phyloP scores from a whole-genome alignment of 2,888 invertebrate genomes.

The Trachelus tabidus region DNA sequence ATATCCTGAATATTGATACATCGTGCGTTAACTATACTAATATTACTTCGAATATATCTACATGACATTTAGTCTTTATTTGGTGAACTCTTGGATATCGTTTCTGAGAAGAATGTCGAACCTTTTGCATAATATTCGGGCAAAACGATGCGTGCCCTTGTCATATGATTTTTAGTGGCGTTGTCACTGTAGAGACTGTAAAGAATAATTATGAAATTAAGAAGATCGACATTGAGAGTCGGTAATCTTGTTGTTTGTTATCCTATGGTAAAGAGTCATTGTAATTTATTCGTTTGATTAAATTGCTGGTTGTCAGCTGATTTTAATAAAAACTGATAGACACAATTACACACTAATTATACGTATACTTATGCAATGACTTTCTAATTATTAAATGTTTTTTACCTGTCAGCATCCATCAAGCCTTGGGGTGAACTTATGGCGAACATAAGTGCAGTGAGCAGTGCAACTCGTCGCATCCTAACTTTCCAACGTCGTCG shows the following conservation, averaged over 20 bases:
- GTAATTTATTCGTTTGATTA: not conserved
- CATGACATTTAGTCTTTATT: constrained; percentile 14
- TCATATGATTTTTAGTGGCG: constrained; percentile 61
- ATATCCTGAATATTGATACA: not conserved
- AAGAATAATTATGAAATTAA: not conserved
- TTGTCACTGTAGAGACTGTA: constrained; percentile 38
- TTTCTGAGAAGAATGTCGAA: constrained; percentile 51
- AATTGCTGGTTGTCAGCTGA: not conserved
- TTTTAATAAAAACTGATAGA: not conserved
- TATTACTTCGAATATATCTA: constrained; percentile 19
- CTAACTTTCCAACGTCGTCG: not conserved
- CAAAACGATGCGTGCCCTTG: constrained; percentile 76
- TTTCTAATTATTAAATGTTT: not conserved
- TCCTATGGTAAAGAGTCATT: not conserved
- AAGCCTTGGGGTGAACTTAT: constrained; percentile 26
- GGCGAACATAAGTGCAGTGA: not conserved
- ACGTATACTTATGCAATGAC: not conserved
- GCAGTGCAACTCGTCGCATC: not conserved
- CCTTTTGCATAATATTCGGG: constrained; percentile 84
- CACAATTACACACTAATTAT: not conserved
- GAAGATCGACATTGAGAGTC: no score
- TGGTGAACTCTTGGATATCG: not conserved
- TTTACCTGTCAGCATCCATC: constrained; percentile 35
- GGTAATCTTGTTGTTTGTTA: not conserved
- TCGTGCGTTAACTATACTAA: not conserved